Evolutionary conservation across 92 coral and sea anemone genomes (phyloP).

Genomic region (Chrysogorgia sp.): DNA sequence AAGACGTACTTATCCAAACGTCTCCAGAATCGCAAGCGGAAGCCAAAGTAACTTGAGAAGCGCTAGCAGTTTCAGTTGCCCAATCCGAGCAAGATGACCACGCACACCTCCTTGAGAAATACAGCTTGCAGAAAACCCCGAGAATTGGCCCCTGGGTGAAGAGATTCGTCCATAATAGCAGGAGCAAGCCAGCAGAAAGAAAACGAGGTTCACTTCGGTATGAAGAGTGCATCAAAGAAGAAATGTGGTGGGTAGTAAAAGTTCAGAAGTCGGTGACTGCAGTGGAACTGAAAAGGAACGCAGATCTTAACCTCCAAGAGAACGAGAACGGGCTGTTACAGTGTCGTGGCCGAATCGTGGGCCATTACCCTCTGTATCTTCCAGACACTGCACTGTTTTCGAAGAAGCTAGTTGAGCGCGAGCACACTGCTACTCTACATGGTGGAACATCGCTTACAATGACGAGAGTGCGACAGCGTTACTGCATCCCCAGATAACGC

Average conservation of each 20-base stretch:
- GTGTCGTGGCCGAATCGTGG: no score
- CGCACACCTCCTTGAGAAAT: background rate
- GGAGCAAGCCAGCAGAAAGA: slow-evolving; percentile 4
- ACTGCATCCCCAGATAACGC: no score
- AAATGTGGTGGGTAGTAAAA: slow-evolving; percentile 4
- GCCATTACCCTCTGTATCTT: no score
- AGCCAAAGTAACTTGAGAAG: slow-evolving; percentile 21
- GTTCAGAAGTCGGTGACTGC: slow-evolving; percentile 11
- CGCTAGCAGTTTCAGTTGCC: slow-evolving; percentile 1
- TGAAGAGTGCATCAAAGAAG: slow-evolving; percentile 10
- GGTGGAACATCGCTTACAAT: no score
- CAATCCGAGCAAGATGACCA: background rate
- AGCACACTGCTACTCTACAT: no score
- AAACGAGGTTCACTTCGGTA: slow-evolving; percentile 14
- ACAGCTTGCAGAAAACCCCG: slow-evolving; percentile 10
- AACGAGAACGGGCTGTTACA: no score
- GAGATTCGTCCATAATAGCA: slow-evolving; percentile 3
- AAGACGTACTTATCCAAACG: slow-evolving; percentile 1
- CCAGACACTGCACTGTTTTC: no score
- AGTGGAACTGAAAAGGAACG: slow-evolving; percentile 3
- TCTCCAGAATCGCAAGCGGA: no score
- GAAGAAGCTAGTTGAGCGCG: no score
- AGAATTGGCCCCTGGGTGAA: background rate
- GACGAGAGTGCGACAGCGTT: no score
- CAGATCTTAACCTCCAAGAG: slow-evolving; percentile 4